Evolutionary conservation across 2,888 invertebrate genomes (phyloP).

Genomic region (Ochlodes sylvanus): DNA sequence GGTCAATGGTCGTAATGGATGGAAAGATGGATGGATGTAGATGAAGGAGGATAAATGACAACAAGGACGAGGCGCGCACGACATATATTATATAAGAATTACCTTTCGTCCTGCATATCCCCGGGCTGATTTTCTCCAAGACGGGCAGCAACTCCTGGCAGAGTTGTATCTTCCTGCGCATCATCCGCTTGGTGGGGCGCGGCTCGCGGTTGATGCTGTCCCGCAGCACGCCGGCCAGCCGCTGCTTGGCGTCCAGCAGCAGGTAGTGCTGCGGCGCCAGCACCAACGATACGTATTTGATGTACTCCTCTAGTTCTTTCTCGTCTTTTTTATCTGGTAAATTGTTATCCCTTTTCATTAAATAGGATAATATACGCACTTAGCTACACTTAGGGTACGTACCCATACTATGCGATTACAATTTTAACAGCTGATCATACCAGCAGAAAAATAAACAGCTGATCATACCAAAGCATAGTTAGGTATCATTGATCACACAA

Average conservation of each 20-base stretch:
- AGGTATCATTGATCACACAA: too few relatives aligned
- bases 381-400: too few relatives aligned
- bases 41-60: too few relatives aligned
- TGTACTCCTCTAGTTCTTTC: constrained; percentile 77
- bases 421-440: too few relatives aligned
- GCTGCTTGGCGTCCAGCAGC: constrained; percentile 88
- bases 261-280: constrained; percentile 89
- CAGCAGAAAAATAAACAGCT: too few relatives aligned
- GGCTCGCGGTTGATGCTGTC: constrained; percentile 79
- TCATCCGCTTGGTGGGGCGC: constrained; percentile 79
- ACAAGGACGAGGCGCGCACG: too few relatives aligned
- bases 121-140: constrained; percentile 88
- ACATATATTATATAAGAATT: too few relatives aligned
- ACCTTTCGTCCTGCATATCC: constrained; percentile 89
- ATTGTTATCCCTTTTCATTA: constrained; percentile 3
- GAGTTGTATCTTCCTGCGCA: constrained; percentile 87
- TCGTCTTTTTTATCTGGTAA: constrained; percentile 75
- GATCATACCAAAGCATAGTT: too few relatives aligned
- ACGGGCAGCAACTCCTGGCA: constrained; percentile 88
- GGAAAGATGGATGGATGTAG: too few relatives aligned
- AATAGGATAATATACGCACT: too few relatives aligned
- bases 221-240: constrained; percentile 85
- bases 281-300: constrained; percentile 82
- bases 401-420: too few relatives aligned
- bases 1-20: too few relatives aligned